Percentiles rank a stretch among this genome's conserved stretches.
Conservation (phyloP, 2,113 vertebrate species). For the Pelusios castaneus region DNA sequence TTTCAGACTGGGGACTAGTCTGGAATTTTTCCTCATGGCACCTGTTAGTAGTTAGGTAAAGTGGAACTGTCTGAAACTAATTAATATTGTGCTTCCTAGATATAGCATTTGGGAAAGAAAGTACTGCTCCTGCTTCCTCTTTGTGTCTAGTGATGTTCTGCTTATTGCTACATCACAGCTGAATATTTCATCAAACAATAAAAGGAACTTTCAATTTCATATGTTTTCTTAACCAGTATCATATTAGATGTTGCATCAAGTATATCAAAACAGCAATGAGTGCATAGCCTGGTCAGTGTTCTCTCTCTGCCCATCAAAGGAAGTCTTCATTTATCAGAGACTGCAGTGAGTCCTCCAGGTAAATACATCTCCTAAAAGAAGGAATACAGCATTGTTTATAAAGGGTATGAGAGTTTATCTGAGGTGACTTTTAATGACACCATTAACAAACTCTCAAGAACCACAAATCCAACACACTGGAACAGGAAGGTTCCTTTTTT, state of each 20-base stretch:
- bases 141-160: not conserved
- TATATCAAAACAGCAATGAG: not conserved
- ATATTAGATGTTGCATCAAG: not conserved
- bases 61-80: not conserved
- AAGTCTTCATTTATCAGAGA: conserved; percentile 1
- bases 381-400: not conserved
- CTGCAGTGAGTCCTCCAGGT: not conserved
- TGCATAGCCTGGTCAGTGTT: not conserved
- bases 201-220: not conserved
- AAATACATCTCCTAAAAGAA: not conserved
- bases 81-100: not conserved
- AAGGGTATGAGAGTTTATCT: not conserved
- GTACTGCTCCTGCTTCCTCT: not conserved
- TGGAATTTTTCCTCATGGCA: not conserved
- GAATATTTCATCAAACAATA: not conserved
- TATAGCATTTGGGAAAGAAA: not conserved
- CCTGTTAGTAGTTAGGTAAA: not conserved
- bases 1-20: not conserved
- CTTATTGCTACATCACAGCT: not conserved
- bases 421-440: not conserved
- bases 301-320: not conserved
- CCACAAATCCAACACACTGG: not conserved
- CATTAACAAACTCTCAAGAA: not conserved
- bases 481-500: not conserved
- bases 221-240: not conserved